Evolutionary conservation across 92 coral and sea anemone species (phyloP).

Genomic region (Chrysogorgia sp.): DNA sequence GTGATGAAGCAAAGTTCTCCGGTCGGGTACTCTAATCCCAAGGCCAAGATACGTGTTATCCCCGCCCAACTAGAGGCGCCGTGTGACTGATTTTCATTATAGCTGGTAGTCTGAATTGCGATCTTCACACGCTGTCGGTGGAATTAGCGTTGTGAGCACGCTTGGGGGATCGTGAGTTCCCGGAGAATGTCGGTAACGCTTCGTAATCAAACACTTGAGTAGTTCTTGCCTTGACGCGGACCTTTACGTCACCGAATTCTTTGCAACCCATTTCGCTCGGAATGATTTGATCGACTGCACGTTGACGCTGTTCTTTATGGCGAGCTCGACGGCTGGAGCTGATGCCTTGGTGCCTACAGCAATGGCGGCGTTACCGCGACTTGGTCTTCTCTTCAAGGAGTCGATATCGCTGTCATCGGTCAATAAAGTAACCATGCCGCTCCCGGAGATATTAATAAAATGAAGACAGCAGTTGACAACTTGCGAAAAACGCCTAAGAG

Average conservation of each 20-base stretch:
- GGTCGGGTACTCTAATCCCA: not conserved
- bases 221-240: slow-evolving; percentile 42
- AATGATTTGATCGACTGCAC: slow-evolving; percentile 91
- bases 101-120: not conserved
- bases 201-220: slow-evolving; percentile 45
- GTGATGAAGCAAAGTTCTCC: too few species aligned
- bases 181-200: slow-evolving; percentile 43
- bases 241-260: slow-evolving; percentile 62
- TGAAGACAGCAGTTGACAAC: slow-evolving; percentile 92
- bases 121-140: slow-evolving; percentile 20
- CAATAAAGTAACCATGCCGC: slow-evolving; percentile 88
- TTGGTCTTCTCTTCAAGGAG: slow-evolving; percentile 70
- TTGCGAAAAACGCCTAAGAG: slow-evolving; percentile 89
- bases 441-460: slow-evolving; percentile 78
- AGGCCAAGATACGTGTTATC: not conserved
- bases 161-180: slow-evolving; percentile 15
- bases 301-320: slow-evolving; percentile 81
- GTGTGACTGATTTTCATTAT: not conserved
- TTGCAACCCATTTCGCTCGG: slow-evolving; percentile 66
- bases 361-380: slow-evolving; percentile 66
- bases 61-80: not conserved
- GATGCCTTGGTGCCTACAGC: slow-evolving; percentile 88
- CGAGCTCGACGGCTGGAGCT: slow-evolving; percentile 89
- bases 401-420: slow-evolving; percentile 73
- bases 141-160: not conserved